Percentiles rank a stretch among this genome's conserved stretches.
phyloP scores from a whole-genome alignment of 2,888 invertebrate genomes.

The Ichneumoninae sp. region DNA sequence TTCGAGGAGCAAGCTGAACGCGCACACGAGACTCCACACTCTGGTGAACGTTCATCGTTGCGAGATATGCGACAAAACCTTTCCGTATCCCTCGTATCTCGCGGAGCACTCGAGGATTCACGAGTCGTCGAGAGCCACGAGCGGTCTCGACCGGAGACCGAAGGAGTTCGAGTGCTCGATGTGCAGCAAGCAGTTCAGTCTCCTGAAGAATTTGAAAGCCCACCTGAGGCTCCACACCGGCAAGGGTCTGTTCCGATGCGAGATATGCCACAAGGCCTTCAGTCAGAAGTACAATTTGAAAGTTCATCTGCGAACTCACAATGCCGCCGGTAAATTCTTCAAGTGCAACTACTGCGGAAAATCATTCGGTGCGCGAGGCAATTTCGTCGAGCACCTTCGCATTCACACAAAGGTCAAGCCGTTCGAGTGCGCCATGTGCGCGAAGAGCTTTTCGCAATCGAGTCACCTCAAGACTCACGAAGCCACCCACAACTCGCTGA shows the following conservation, averaged over 20 bases:
- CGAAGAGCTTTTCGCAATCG: slow-evolving; percentile 81
- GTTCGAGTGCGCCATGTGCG: slow-evolving; percentile 79
- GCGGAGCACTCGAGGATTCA: slow-evolving; percentile 82
- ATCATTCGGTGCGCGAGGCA: slow-evolving; percentile 79
- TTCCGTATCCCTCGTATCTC: slow-evolving; percentile 83
- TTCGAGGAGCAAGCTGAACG: slow-evolving; percentile 82
- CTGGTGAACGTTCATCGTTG: slow-evolving; percentile 81
- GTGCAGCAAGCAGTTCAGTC: slow-evolving; percentile 78
- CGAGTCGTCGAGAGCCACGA: slow-evolving; percentile 61
- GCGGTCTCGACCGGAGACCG: slow-evolving; percentile 12
- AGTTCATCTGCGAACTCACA: slow-evolving; percentile 81
- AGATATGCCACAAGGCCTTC: slow-evolving; percentile 83
- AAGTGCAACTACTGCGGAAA: slow-evolving; percentile 82
- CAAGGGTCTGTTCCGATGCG: slow-evolving; percentile 79
- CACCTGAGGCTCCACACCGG: slow-evolving; percentile 80
- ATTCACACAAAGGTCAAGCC: slow-evolving; percentile 82
- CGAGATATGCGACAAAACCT: slow-evolving; percentile 81
- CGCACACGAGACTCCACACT: slow-evolving; percentile 81
- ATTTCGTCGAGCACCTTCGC: slow-evolving; percentile 81
- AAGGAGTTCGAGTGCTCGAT: slow-evolving; percentile 77
- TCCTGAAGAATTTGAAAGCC: slow-evolving; percentile 78
- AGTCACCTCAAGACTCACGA: slow-evolving; percentile 82
- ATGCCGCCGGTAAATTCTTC: slow-evolving; percentile 73
- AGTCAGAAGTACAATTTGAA: slow-evolving; percentile 81
- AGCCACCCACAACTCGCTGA: slow-evolving; percentile 76